phyloP scores from a whole-genome alignment of 2,797 vertebrate species.

The Sus cebifrons region DNA sequence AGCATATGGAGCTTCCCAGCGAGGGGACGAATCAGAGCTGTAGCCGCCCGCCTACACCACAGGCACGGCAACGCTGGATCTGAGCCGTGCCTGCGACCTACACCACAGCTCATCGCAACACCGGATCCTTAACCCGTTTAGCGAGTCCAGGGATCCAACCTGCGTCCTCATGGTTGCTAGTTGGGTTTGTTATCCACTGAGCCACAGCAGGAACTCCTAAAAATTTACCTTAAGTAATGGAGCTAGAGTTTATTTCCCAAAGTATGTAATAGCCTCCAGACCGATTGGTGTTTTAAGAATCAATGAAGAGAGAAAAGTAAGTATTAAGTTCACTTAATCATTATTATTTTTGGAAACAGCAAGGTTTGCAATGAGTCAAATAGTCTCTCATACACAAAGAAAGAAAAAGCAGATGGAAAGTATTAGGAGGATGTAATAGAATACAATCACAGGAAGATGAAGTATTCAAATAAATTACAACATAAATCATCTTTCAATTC shows the following conservation, averaged over 20 bases:
- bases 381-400: background rate
- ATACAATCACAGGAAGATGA: background rate
- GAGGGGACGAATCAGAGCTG: too few relatives aligned
- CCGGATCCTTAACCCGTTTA: too few relatives aligned
- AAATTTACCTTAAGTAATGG: background rate
- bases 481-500: background rate
- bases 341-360: background rate
- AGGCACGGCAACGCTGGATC: too few relatives aligned
- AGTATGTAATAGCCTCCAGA: background rate
- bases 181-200: too few relatives aligned
- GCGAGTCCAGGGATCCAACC: too few relatives aligned
- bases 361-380: background rate
- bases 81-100: too few relatives aligned
- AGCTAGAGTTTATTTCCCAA: background rate
- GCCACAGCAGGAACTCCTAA: background rate
- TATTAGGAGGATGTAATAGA: background rate
- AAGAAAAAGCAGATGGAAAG: background rate
- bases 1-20: too few relatives aligned
- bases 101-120: too few relatives aligned
- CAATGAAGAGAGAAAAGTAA: background rate
- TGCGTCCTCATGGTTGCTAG: too few relatives aligned
- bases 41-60: too few relatives aligned
- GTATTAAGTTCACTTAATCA: background rate
- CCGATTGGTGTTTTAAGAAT: background rate
- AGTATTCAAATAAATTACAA: constrained; percentile 27